phyloP scores from a whole-genome alignment of 1,140 invertebrate species.

The Nephila pilipes region DNA sequence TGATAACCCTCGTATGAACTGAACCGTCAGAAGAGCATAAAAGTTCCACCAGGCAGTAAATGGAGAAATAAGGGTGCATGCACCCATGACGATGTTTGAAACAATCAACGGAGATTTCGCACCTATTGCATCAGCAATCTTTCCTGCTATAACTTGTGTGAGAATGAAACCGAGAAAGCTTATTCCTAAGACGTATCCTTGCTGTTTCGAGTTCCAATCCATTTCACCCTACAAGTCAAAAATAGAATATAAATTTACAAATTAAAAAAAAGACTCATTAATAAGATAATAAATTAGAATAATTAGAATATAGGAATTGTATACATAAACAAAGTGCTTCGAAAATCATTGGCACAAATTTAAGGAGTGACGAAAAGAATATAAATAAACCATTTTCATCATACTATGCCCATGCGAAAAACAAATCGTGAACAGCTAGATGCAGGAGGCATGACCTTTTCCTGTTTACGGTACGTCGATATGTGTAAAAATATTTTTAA shows the following conservation, averaged over 20 bases:
- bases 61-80: conserved; percentile 65
- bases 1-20: conserved; percentile 23
- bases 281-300: too few species aligned
- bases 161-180: conserved; percentile 94
- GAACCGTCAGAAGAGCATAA: conserved; percentile 3
- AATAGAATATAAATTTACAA: not conserved
- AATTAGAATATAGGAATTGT: too few species aligned
- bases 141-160: conserved; percentile 90
- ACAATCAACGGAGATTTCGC: conserved; percentile 92
- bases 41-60: conserved; percentile 47
- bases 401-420: too few species aligned
- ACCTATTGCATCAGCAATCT: conserved; percentile 88
- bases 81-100: conserved; percentile 30
- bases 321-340: too few species aligned
- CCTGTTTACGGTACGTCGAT: too few species aligned
- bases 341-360: too few species aligned
- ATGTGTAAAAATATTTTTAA: too few species aligned
- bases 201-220: conserved; percentile 75
- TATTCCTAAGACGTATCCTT: conserved; percentile 86
- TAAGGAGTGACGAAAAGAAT: too few species aligned
- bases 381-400: too few species aligned
- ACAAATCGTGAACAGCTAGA: too few species aligned
- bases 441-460: too few species aligned
- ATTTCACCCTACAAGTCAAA: conserved; percentile 58
- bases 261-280: not conserved